Base-by-base conservation (phyloP, 1,140 invertebrate species). In the Ooceraea biroi region DNA sequence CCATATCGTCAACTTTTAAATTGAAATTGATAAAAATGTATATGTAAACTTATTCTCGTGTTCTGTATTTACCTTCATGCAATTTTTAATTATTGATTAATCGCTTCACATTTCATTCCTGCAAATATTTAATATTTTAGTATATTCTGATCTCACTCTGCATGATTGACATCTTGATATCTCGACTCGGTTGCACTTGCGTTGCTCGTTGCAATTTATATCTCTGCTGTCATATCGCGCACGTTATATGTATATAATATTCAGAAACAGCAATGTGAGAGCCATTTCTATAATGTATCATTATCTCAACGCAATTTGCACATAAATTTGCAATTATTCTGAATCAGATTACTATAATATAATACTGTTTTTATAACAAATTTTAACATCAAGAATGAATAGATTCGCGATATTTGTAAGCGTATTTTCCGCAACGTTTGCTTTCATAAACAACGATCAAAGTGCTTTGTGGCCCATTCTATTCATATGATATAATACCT, bases 141-240 rank as follows among this genome's bases (percentile, higher is more conserved):
- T 48, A 69, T 22, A 52, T 78, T 69, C 27, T 41, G 36, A 36
- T 36, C n/a, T 69, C 65, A 46, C 36, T 80, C 69, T 46, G 50
- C 65, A 60, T 71, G 76, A 80, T 69, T 80, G 76, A 80, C 65
- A 25, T 69, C 48, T 71, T 41, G 76, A 80, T 80, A 80, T 80
- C 65, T 46, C 50, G 36, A 71, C 36, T 57, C 19, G 41, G 65
- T 80, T 71, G 50, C 76, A 80, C 76, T 71, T 80, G n/a, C n/a
- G 76, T 80, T 80, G 65, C 76, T 71, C 36, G n/a, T 57, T 80
- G 57, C 52, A 17, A 71, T 80, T 68, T 19, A 4, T 19, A 11
- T 36, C 44, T 69, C 27, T 44, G n/a, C 50, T 50, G 7, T 58
- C 14, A 57, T 44, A 68, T 80, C n/a, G 50, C 8, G 55, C 41